Evolutionary conservation across 2,113 vertebrate species (phyloP), one percentile per base, ranked within the genome.

Genomic region (Perca schrenkii): DNA sequence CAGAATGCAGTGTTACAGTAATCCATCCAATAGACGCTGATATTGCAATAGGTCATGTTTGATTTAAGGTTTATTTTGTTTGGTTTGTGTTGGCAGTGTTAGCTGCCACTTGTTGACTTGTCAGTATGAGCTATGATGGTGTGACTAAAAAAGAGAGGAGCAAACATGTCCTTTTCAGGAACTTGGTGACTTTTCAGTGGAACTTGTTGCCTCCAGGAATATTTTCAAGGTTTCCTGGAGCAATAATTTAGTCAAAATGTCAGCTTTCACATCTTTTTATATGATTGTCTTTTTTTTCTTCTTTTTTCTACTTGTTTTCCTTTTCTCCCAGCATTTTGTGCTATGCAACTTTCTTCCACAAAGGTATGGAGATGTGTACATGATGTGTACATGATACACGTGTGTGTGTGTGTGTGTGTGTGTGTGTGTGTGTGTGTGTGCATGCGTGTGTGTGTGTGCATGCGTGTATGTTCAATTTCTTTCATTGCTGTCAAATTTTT

Each of bases 191-290:
- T 74, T 52, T 49, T 86, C 52, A 75, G n/a, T 73, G 65, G 69
- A 81, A 78, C 17, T 49, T 34, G 12, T 31, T 13, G 4, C 34
- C 49, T 85, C 77, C 70, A 34, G 56, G 79, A 84, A 86, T 68
- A 62, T 72, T 66, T 82, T 49, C 14, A n/a, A 61, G 19, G 28
- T 80, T 76, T 75, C 80, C 69, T 60, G 57, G 73, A 84, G 68
- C 28, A 49, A 57, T 61, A n/a, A 54, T 68, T 85, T 74, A 65
- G 40, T 62, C 14, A 16, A 80, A 80, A 84, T 46, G 36, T 80
- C 78, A 82, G 19, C 82, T 79, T 84, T 84, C 77, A 77, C 25
- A 60, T 82, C 46, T 61, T 52, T 81, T 89, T 54, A 77, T 60
- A n/a, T n/a, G 66, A 63, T 21, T 50, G 34, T 19, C 5, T 79